Base-by-base conservation (phyloP, 2,888 invertebrate species). In the Trissolcus brochymenae region DNA sequence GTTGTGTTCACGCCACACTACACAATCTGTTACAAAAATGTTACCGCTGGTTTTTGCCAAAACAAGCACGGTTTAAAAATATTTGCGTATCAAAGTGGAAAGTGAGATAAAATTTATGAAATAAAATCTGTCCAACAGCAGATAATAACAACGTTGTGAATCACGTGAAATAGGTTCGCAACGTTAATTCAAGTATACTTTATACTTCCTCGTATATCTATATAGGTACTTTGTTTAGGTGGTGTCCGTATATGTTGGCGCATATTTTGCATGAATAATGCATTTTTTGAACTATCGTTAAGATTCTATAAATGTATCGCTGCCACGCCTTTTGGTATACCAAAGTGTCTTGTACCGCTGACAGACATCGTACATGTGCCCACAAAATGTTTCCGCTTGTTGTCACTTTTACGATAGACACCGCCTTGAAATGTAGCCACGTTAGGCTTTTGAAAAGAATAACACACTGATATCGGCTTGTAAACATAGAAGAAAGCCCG, bases 301-400 rank as follows among this genome's bases (percentile, higher is more conserved):
- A 74, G 76, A 79, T 79, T 79, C 76, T 78, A 77, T 73, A 79
- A 73, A 74, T 80, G 66, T 77, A 78, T 76, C 73, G 43, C 55
- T 60, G 74, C 60, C 66, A 73, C 67, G 70, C 76, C 72, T 78
- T 72, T 62, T 73, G 70, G 74, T 35, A 6, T 80, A 77, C 70
- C 72, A 76, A 78, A 79, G 80, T 82, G 81, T 61, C 76, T 74
- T 71, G 75, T 77, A 67, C 81, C 84, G 85, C 66, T 85, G 86
- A 86, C 84, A 85, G 85, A 86, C 84, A 81, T 80, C 81, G 80
- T 86, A 85, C 86, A 86, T 84, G 84, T 82, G 82, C 84, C 80
- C 85, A 81, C 83, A 81, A 78, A 83, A 83, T 82, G 83, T 84
- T 83, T 82, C 82, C 81, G 81, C 78, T 86, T 86, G 84, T 86